These are phyloP conservation scores for Perognathus longimembris DNA, from an alignment of 2,113 vertebrate species.

Conservation along the genomic window DNA sequence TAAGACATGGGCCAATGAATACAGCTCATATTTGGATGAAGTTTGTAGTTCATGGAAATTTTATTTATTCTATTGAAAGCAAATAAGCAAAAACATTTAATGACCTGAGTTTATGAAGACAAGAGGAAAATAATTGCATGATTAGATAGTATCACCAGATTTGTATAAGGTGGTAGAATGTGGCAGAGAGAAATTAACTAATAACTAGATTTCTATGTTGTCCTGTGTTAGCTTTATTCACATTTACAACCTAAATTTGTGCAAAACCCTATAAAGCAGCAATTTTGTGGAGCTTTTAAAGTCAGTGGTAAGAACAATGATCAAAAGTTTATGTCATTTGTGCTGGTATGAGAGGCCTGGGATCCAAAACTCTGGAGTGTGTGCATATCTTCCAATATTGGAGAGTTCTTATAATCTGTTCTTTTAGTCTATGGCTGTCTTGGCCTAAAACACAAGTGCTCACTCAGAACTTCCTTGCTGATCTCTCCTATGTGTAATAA, in stretches of 20 bases:
- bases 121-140: not conserved
- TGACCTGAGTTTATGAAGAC: not conserved
- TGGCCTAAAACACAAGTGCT: not conserved
- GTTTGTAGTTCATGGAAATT: not conserved
- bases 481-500: not conserved
- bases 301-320: not conserved
- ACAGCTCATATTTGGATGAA: too few species aligned
- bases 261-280: not conserved
- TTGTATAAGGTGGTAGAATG: not conserved
- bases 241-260: not conserved
- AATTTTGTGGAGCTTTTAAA: not conserved
- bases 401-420: not conserved
- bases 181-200: not conserved
- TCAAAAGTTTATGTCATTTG: not conserved
- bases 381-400: not conserved
- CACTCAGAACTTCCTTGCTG: not conserved
- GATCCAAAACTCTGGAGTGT: not conserved
- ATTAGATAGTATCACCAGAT: not conserved
- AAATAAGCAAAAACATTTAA: not conserved
- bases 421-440: slow-evolving; percentile 3
- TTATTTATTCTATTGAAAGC: not conserved
- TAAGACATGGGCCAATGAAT: too few species aligned
- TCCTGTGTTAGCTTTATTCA: not conserved
- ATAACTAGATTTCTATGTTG: slow-evolving; percentile 21
- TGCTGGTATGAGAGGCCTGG: not conserved